Percentiles rank a stretch among this genome's conserved stretches.
phyloP scores from a whole-genome alignment of 1,140 invertebrate species.

The Lucilia sericata region DNA sequence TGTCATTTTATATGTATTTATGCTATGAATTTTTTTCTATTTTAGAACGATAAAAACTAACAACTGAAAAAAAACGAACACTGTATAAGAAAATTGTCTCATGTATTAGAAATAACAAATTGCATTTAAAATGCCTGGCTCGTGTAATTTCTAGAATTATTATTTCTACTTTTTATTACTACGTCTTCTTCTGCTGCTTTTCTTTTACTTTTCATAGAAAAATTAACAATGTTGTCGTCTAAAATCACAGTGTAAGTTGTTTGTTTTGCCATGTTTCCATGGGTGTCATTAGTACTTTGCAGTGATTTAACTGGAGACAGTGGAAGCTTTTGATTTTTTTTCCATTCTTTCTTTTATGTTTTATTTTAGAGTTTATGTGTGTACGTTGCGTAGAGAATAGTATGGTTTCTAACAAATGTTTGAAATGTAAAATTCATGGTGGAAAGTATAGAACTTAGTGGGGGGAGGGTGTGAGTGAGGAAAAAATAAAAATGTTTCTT shows the following conservation, averaged over 20 bases:
- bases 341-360: not conserved
- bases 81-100: not conserved
- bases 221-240: constrained; percentile 2
- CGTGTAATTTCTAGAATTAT: constrained; percentile 25
- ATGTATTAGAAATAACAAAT: constrained; percentile 3
- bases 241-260: constrained; percentile 1
- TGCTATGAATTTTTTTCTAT: not conserved
- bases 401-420: not conserved
- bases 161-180: not conserved
- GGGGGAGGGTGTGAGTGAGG: too few relatives aligned
- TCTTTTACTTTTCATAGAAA: not conserved
- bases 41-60: not conserved
- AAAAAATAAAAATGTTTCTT: not conserved
- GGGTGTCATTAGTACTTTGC: constrained; percentile 10
- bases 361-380: too few relatives aligned
- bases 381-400: too few relatives aligned
- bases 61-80: not conserved
- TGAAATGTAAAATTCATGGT: constrained; percentile 2
- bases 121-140: constrained; percentile 32
- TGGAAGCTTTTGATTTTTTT: not conserved
- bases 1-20: not conserved
- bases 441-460: not conserved
- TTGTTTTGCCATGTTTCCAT: constrained; percentile 8
- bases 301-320: constrained; percentile 10
- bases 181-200: not conserved